Conservation (phyloP, 2,113 vertebrate genomes). For the Ailuropoda melanoleuca region DNA sequence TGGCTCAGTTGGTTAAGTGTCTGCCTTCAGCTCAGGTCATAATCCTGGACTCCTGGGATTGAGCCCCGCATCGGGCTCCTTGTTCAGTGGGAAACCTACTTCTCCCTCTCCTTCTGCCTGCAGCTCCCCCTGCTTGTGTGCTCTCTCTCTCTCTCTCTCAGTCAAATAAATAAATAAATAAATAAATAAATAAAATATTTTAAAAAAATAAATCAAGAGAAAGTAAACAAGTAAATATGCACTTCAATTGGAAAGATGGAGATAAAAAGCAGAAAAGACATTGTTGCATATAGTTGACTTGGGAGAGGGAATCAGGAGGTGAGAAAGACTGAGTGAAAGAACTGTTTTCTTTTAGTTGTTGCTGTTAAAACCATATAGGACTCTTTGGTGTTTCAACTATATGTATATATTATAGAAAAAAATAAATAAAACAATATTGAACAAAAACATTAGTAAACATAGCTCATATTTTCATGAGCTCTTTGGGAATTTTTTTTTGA, state of each 20-base stretch:
- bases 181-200: background rate
- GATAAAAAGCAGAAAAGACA: background rate
- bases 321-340: background rate
- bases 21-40: background rate
- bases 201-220: background rate
- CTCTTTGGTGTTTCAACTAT: background rate
- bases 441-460: background rate
- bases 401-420: background rate
- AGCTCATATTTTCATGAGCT: background rate
- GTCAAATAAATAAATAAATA: background rate
- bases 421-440: background rate
- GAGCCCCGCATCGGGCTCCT: background rate
- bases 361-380: background rate
- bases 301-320: background rate
- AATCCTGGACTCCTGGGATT: background rate
- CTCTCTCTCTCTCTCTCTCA: background rate
- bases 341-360: background rate
- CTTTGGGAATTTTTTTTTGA: background rate
- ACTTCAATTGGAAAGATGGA: background rate
- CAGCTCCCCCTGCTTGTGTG: background rate
- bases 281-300: background rate
- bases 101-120: background rate
- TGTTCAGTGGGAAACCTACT: too few species aligned
- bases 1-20: background rate
- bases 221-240: background rate